These are phyloP conservation scores for Keiferia lycopersicella DNA, from an alignment of 2,888 invertebrate species.

Conservation along the genomic window DNA sequence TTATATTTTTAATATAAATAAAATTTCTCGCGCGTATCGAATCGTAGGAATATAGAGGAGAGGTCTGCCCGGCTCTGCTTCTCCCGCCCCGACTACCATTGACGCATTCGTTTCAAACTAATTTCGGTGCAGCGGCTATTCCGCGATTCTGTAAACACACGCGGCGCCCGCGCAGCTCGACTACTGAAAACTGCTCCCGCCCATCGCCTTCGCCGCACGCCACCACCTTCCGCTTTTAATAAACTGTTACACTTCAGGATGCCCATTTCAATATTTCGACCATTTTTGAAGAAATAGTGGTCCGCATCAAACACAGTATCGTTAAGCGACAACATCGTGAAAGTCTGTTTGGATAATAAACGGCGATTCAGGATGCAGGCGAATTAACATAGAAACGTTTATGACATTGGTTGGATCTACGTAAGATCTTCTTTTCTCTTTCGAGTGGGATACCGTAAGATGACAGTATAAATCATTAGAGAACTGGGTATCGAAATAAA, in stretches of 20 bases:
- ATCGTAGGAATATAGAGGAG: conserved; percentile 77
- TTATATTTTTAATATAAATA: conserved; percentile 70
- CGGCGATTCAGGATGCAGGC: too few relatives aligned
- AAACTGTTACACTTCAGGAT: neutral
- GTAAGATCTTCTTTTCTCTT: too few relatives aligned
- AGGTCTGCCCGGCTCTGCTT: conserved; percentile 59
- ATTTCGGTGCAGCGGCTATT: conserved; percentile 79
- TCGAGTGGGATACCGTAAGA: too few relatives aligned
- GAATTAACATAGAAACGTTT: too few relatives aligned
- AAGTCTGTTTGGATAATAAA: too few relatives aligned
- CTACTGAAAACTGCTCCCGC: conserved; percentile 14
- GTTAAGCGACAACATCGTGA: too few relatives aligned
- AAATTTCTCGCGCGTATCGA: conserved; percentile 56
- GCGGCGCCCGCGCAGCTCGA: conserved; percentile 60
- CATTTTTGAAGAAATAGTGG: neutral
- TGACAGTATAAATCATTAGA: neutral
- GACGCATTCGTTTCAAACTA: conserved; percentile 79
- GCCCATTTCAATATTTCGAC: neutral
- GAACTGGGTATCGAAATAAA: neutral
- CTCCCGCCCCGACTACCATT: conserved; percentile 68
- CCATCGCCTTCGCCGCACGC: neutral
- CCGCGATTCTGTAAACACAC: conserved; percentile 79
- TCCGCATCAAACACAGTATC: neutral
- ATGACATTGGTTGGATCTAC: too few relatives aligned
- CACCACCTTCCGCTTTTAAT: neutral